phyloP scores from a whole-genome alignment of 2,888 invertebrate genomes.

The Amblyteles armatorius region DNA sequence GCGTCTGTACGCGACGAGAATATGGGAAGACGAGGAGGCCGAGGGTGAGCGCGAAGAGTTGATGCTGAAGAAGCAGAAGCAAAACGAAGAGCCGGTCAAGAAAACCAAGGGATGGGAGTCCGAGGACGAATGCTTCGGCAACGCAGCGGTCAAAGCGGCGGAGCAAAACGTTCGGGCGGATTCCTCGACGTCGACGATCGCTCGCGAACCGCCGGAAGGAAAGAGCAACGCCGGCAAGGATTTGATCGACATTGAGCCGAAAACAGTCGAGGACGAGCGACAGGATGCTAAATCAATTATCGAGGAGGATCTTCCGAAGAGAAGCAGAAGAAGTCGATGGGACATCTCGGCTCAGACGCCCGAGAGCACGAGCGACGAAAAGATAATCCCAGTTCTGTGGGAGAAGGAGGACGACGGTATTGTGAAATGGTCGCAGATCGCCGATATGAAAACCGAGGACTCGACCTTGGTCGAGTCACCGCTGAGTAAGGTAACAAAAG shows the following conservation, averaged over 20 bases:
- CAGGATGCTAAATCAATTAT: constrained; percentile 20
- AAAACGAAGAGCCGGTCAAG: constrained; percentile 1
- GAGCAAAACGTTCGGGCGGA: constrained; percentile 47
- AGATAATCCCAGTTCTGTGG: constrained; percentile 76
- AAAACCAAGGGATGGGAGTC: constrained; percentile 73
- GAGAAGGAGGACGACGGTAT: constrained; percentile 73
- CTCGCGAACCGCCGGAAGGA: background rate
- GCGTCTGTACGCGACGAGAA: constrained; percentile 78
- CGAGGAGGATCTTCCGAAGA: constrained; percentile 52
- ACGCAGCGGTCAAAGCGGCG: background rate
- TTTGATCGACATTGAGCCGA: constrained; percentile 25
- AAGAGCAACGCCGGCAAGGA: constrained; percentile 1
- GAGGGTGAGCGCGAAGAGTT: constrained; percentile 81
- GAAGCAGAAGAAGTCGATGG: constrained; percentile 79
- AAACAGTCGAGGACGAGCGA: background rate
- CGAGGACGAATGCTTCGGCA: constrained; percentile 69
- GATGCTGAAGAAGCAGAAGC: constrained; percentile 73
- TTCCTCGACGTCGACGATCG: constrained; percentile 16
- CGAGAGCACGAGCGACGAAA: constrained; percentile 75
- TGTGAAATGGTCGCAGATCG: constrained; percentile 29
- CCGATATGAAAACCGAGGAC: constrained; percentile 28
- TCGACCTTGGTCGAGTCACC: background rate
- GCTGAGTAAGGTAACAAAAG: constrained; percentile 26
- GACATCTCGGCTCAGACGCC: constrained; percentile 76
- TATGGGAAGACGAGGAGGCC: constrained; percentile 83